Evolutionary conservation across 2,797 vertebrate species (phyloP).

Genomic region (Lycodopsis pacificus): DNA sequence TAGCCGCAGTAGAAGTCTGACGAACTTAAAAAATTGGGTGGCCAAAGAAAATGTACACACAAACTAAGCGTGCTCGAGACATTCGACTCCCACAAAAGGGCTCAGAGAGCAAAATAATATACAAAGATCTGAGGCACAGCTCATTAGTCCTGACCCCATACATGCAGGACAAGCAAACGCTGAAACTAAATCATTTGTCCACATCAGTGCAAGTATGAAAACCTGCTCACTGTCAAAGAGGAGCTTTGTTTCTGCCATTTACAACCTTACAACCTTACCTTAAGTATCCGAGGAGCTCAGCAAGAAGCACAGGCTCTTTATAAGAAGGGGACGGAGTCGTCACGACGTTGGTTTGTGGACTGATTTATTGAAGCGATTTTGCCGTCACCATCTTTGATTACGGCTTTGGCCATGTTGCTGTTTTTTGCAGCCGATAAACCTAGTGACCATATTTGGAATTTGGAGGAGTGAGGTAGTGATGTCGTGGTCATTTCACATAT

Average conservation of each 20-base stretch:
- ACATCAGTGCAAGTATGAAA: not conserved
- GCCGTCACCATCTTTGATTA: too few species aligned
- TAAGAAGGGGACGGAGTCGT: not conserved
- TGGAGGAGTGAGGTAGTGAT: too few species aligned
- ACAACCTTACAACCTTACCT: not conserved
- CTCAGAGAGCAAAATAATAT: conserved; percentile 37
- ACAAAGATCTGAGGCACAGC: conserved; percentile 50
- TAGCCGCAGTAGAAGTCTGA: not conserved
- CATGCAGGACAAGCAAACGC: conserved; percentile 8
- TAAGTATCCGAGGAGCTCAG: not conserved
- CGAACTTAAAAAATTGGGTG: conserved; percentile 55
- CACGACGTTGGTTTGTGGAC: too few species aligned
- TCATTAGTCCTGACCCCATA: conserved; percentile 45
- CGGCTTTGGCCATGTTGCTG: too few species aligned
- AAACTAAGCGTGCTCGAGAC: conserved; percentile 5
- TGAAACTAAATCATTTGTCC: conserved; percentile 3
- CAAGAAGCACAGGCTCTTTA: not conserved
- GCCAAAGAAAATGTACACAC: conserved; percentile 38
- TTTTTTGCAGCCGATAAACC: too few species aligned
- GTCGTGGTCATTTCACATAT: not conserved
- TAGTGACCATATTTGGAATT: too few species aligned
- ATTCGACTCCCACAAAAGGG: conserved; percentile 24
- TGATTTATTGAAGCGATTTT: too few species aligned
- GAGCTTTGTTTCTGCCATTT: not conserved
- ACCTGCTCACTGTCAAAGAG: conserved; percentile 10